Evolutionary conservation across 2,113 vertebrate genomes (phyloP).

Genomic region (Burhinus oedicnemus): DNA sequence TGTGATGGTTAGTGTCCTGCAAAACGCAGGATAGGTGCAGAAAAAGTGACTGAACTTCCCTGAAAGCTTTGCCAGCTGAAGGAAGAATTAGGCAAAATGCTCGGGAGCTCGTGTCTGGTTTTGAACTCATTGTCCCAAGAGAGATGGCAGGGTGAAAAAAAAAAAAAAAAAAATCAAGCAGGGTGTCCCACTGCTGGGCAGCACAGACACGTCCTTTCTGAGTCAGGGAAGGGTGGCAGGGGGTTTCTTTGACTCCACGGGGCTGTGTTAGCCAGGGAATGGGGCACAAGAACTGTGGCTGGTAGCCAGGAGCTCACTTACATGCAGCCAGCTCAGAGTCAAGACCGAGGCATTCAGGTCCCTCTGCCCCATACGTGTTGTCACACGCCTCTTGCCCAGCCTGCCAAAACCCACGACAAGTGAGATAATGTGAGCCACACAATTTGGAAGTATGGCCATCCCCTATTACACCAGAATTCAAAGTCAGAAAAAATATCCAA

Average conservation of each 20-base stretch:
- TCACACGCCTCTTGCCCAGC: background rate
- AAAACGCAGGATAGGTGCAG: background rate
- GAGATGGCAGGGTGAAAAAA: too few species aligned
- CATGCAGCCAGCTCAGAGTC: background rate
- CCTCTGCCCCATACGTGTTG: accelerated
- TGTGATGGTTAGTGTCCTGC: background rate
- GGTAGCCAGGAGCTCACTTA: background rate
- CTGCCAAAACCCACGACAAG: background rate
- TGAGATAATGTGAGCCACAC: background rate
- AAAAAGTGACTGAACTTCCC: background rate
- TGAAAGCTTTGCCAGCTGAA: background rate
- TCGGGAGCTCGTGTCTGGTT: background rate
- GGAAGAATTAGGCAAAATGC: background rate
- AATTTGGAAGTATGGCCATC: background rate
- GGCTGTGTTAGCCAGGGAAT: background rate
- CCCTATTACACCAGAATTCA: background rate
- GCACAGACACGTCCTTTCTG: background rate
- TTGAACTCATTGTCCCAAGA: background rate
- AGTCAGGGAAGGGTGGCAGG: background rate
- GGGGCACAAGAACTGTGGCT: background rate
- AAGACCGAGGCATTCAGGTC: background rate
- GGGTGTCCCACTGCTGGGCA: background rate
- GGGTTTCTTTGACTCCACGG: background rate
- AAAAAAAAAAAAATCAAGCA: background rate
- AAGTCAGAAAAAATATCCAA: background rate